phyloP scores from a whole-genome alignment of 1,140 invertebrate species.

The Aleiodes sp. region DNA sequence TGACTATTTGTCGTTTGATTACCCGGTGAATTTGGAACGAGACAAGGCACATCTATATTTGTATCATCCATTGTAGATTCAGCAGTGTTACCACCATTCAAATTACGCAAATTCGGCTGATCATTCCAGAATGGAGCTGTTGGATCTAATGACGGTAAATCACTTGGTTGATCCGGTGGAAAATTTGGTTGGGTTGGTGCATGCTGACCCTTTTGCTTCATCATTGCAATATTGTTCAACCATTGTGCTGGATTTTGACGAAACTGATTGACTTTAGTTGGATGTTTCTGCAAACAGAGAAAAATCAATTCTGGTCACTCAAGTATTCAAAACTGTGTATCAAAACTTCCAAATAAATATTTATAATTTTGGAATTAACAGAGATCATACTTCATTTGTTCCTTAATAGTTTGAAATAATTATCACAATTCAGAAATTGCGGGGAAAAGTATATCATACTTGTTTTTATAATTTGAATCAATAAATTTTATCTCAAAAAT shows the following conservation, averaged over 20 bases:
- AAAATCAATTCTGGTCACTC: not conserved
- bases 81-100: slow-evolving; percentile 62
- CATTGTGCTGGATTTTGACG: slow-evolving; percentile 84
- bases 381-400: no score
- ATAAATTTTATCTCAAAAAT: no score
- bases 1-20: slow-evolving; percentile 58
- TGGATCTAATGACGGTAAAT: slow-evolving; percentile 63
- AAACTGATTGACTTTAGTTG: slow-evolving; percentile 87
- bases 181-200: slow-evolving; percentile 61
- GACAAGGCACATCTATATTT: slow-evolving; percentile 66
- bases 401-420: no score
- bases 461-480: no score
- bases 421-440: no score
- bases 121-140: slow-evolving; percentile 64
- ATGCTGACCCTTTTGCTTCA: slow-evolving; percentile 73
- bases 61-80: slow-evolving; percentile 64
- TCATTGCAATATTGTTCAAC: slow-evolving; percentile 80
- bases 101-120: slow-evolving; percentile 59
- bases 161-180: slow-evolving; percentile 60
- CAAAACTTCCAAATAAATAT: no score
- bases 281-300: slow-evolving; percentile 78
- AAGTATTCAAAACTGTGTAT: no score
- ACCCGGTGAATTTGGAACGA: slow-evolving; percentile 64
- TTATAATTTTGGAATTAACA: no score
- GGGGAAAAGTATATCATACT: no score